A percentile compares a stretch with the other conserved stretches of the same genome.
These are phyloP conservation scores for Drosophila rufa DNA, from an alignment of 1,140 invertebrate species.

Conservation along the genomic window DNA sequence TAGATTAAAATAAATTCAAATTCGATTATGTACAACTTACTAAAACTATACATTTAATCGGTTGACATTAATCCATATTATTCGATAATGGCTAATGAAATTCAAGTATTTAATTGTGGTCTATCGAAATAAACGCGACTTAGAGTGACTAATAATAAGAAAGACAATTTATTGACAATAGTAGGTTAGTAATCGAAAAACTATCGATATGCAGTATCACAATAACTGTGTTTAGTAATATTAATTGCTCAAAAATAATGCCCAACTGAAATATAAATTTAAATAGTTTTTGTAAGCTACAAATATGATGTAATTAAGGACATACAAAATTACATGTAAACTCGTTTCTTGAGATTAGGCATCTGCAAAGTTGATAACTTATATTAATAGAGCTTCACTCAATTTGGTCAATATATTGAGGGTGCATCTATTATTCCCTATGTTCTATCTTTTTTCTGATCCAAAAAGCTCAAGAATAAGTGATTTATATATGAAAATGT, in stretches of 20 bases:
- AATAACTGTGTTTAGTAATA: background rate
- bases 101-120: background rate
- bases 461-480: background rate
- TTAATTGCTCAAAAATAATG: background rate
- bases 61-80: background rate
- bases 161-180: constrained; percentile 14
- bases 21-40: no score
- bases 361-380: background rate
- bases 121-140: background rate
- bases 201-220: background rate
- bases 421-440: background rate
- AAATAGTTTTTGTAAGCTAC: background rate
- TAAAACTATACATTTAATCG: background rate
- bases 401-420: constrained; percentile 14
- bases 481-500: background rate
- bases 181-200: background rate
- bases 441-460: no score
- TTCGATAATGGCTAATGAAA: no score
- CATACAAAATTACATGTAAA: background rate
- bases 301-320: background rate
- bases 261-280: background rate
- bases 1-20: no score
- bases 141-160: background rate
- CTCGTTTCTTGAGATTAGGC: background rate
- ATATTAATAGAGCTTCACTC: constrained; percentile 1